These are phyloP conservation scores for Sitophilus oryzae DNA, from an alignment of 1,140 invertebrate species.

Conservation along the genomic window DNA sequence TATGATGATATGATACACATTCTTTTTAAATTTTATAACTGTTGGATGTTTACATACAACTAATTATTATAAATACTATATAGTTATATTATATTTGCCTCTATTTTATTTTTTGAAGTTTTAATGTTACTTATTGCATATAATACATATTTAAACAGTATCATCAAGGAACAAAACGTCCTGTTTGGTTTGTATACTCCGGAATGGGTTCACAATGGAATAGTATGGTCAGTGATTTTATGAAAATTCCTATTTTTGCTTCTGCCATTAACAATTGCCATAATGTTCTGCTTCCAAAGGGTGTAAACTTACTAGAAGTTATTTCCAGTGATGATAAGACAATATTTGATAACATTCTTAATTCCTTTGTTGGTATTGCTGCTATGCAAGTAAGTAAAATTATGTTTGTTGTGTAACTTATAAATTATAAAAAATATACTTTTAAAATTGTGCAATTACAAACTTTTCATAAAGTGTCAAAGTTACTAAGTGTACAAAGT, in stretches of 20 bases:
- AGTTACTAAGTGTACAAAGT: not conserved
- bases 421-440: conserved; percentile 10
- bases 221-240: conserved; percentile 56
- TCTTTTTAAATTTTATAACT: too few relatives aligned
- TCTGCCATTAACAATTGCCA: conserved; percentile 64
- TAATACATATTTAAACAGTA: too few relatives aligned
- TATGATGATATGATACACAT: too few relatives aligned
- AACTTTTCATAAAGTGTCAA: too few relatives aligned
- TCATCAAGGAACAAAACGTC: conserved; percentile 40
- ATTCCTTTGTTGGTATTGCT: conserved; percentile 88
- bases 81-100: too few relatives aligned
- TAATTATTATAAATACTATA: too few relatives aligned
- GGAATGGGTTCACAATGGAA: conserved; percentile 69
- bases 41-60: too few relatives aligned
- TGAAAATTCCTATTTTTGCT: conserved; percentile 61
- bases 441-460: too few relatives aligned
- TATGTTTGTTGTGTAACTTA: not conserved
- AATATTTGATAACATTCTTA: conserved; percentile 74
- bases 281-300: conserved; percentile 62
- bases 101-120: too few relatives aligned
- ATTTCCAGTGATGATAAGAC: conserved; percentile 67
- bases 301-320: conserved; percentile 73
- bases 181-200: conserved; percentile 59
- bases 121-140: too few relatives aligned
- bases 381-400: conserved; percentile 66